These are phyloP conservation scores for Parasteatoda tepidariorum DNA, from an alignment of 1,140 invertebrate species.

Conservation along the genomic window DNA sequence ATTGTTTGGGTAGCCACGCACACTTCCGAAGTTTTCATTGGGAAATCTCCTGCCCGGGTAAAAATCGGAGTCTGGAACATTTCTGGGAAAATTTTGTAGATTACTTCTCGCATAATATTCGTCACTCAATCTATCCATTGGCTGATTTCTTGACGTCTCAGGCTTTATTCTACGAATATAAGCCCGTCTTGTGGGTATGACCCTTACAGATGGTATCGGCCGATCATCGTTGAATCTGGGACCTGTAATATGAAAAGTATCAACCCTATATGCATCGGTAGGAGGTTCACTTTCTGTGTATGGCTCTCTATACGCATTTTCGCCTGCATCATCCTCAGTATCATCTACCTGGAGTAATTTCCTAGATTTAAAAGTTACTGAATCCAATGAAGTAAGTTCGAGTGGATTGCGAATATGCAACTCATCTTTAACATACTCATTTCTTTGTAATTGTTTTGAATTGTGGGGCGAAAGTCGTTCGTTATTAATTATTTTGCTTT, in stretches of 20 bases:
- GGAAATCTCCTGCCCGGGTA: not conserved
- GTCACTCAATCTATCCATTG: conserved; percentile 11
- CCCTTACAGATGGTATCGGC: conserved; percentile 49
- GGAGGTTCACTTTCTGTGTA: conserved; percentile 7
- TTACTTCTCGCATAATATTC: conserved; percentile 19
- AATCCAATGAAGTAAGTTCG: not conserved
- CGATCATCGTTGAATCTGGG: conserved; percentile 31
- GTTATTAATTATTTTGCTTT: not conserved
- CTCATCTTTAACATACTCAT: not conserved
- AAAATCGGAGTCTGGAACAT: conserved; percentile 9
- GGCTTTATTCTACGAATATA: conserved; percentile 44
- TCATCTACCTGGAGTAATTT: conserved; percentile 26
- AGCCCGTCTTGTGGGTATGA: conserved; percentile 45
- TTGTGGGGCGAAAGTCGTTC: not conserved
- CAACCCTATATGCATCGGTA: not conserved
- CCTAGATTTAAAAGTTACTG: not conserved
- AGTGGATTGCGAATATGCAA: not conserved
- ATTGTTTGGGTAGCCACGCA: not conserved
- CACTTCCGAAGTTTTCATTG: conserved; percentile 42
- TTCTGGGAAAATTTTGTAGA: conserved; percentile 23
- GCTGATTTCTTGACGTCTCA: not conserved
- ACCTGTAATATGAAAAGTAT: conserved; percentile 49
- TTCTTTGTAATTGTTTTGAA: not conserved
- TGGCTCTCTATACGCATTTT: not conserved
- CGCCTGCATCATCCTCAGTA: not conserved